Evolutionary conservation across 2,797 vertebrate species (phyloP).

Genomic region (Scolopax rusticola): DNA sequence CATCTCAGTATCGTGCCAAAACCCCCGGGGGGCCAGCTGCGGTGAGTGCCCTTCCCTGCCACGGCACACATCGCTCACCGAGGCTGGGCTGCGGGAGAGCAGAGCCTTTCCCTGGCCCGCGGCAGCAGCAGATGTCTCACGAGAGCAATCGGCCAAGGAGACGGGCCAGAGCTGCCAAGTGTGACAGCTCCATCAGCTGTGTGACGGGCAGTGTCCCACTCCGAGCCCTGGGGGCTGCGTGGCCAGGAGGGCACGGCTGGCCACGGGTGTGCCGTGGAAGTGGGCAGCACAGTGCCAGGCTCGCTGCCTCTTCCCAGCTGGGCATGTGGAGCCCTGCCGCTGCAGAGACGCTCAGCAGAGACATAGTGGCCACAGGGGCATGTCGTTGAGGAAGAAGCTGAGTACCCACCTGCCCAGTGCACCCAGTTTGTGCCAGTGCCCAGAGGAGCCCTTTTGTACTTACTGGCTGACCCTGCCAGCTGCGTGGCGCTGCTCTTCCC

Average conservation of each 20-base stretch:
- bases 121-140: neutral
- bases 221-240: fast-evolving
- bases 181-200: slow-evolving; percentile 43
- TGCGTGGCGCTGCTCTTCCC: neutral
- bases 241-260: neutral
- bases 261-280: fast-evolving
- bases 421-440: fast-evolving
- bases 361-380: fast-evolving
- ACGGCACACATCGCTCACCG: fast-evolving
- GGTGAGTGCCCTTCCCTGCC: neutral
- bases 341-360: neutral
- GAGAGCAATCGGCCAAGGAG: neutral
- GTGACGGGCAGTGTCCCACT: neutral
- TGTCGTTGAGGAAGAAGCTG: fast-evolving
- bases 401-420: neutral
- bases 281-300: neutral
- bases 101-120: neutral
- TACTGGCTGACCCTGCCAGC: neutral
- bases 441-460: fast-evolving
- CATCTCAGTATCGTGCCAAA: neutral
- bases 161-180: neutral
- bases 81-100: neutral
- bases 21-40: neutral
- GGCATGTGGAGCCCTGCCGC: neutral
- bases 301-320: fast-evolving